Conservation (phyloP, 1,140 invertebrate genomes). For the Sycobia sp. region DNA sequence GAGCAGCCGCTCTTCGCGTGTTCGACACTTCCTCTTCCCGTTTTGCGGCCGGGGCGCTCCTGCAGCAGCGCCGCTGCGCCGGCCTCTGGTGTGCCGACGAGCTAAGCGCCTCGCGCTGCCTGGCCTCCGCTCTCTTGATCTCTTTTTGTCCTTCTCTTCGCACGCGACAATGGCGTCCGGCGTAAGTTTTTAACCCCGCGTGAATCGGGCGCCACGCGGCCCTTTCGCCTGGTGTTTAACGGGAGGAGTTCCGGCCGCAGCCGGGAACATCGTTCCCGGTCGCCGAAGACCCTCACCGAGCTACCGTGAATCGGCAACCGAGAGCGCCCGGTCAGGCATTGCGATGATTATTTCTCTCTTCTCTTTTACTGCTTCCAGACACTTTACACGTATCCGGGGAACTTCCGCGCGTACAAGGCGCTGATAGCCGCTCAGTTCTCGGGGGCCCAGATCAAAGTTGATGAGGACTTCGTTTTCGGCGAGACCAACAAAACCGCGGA, state of each 20-base stretch:
- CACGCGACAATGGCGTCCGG: slow-evolving; percentile 64
- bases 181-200: slow-evolving; percentile 58
- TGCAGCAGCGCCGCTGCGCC: not conserved
- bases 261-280: slow-evolving; percentile 52
- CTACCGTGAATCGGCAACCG: not conserved
- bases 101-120: not conserved
- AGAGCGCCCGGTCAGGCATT: not conserved
- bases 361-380: slow-evolving; percentile 71
- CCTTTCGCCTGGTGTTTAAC: too few relatives aligned
- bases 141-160: too few relatives aligned
- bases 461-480: slow-evolving; percentile 87
- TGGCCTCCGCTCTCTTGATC: too few relatives aligned
- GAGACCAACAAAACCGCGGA: slow-evolving; percentile 87
- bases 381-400: slow-evolving; percentile 94
- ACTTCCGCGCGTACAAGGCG: slow-evolving; percentile 92
- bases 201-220: not conserved
- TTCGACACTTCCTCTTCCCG: too few relatives aligned
- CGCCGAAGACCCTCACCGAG: not conserved
- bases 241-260: too few relatives aligned
- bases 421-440: slow-evolving; percentile 95
- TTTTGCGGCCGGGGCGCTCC: too few relatives aligned
- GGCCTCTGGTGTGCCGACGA: not conserved
- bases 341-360: too few relatives aligned
- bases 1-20: too few relatives aligned
- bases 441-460: slow-evolving; percentile 83